Base-by-base conservation (phyloP, 1,140 invertebrate species). In the Drosophila busckii region DNA sequence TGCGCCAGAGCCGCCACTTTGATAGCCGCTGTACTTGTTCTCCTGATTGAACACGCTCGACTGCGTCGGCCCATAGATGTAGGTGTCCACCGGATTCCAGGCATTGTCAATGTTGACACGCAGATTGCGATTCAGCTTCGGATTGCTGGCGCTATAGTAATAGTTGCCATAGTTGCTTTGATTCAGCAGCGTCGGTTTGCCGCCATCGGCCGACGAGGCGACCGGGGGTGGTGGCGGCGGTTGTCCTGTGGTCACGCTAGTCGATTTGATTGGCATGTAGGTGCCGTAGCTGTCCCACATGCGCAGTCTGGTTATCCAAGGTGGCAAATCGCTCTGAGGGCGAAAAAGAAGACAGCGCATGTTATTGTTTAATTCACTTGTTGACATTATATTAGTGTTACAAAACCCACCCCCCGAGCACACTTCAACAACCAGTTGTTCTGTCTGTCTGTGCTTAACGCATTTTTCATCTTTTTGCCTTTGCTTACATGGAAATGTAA, bases 261-360 rank as follows among this genome's bases (percentile, higher is more conserved):
- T 86, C 31, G 73, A 70, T 53, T 87, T 87, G 13, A 85, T 71
- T 45, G 85, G 82, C 45, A 73, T 26, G 68, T 87, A 87, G 2
- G 85, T 85, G 20, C 85, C 85, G 42, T 88, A 88, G 23, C 89
- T 90, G 70, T 92, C 91, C 88, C 89, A 91, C 58, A 93, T 90
- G 23, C 90, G 86, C 28, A 91, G 70, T 23, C 90, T 86, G 13
- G 90, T 91, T 22, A 90, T 88, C 75, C 90, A 91, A n/a, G 88
- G 87, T 25, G 86, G 86, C 44, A 87, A 65, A 63, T 87, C 84
- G 37, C 67, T 73, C 85, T 87, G 52, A 9, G 37, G 25, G 8
- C 28, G 5, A 10, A 17, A 8, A 44, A 32, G 16, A 26, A 38
- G 32, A 48, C 16, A 38, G 28, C 34, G 41, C 28, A 49, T 60